phyloP scores from a whole-genome alignment of 2,797 vertebrate species.

The Tarsius wallacei region DNA sequence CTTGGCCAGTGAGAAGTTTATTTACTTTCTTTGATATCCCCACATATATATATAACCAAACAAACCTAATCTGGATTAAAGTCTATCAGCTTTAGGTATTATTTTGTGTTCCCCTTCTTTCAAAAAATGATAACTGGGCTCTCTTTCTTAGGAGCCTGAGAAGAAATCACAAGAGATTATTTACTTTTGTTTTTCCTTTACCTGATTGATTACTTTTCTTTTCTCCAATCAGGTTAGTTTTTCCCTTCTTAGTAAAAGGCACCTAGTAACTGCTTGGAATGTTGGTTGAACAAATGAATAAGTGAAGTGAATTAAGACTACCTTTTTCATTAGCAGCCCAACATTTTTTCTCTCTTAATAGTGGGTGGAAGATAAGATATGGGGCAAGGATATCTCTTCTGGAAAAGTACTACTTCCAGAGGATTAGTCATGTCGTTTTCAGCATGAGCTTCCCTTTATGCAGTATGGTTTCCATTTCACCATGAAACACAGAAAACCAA shows the following conservation, averaged over 20 bases:
- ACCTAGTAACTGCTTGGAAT: neutral
- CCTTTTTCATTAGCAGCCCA: neutral
- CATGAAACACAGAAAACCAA: conserved; percentile 9
- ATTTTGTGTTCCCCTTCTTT: neutral
- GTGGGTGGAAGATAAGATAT: no score
- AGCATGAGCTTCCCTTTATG: neutral
- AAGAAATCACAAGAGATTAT: neutral
- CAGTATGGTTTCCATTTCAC: neutral
- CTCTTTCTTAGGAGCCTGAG: neutral
- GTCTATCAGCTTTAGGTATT: neutral
- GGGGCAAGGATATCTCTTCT: neutral
- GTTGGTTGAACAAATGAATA: neutral
- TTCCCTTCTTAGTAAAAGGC: neutral
- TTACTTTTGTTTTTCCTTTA: neutral
- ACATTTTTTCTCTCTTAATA: neutral
- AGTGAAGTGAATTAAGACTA: neutral
- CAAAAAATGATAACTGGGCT: neutral
- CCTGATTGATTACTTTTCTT: conserved; percentile 9
- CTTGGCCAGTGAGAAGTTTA: neutral
- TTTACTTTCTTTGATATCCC: neutral
- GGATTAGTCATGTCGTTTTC: neutral
- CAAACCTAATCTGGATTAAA: neutral
- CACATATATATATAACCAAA: neutral
- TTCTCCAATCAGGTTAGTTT: neutral
- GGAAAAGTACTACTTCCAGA: neutral